phyloP scores from a whole-genome alignment of 2,888 invertebrate genomes.

The Eupithecia subfuscata region DNA sequence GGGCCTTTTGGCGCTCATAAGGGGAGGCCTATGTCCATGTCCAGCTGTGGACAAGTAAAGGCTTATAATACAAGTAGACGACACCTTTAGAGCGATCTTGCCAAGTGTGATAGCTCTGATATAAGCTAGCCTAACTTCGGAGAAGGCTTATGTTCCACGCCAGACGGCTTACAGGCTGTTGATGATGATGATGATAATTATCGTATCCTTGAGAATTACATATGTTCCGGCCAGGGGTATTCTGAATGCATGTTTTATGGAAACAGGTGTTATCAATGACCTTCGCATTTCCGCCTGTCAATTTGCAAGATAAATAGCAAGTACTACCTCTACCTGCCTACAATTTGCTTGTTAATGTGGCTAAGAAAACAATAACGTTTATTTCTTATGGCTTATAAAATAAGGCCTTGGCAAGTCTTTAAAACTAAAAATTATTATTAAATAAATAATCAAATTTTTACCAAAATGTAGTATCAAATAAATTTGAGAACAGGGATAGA shows the following conservation, averaged over 20 bases:
- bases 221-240: constrained; percentile 3
- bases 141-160: background rate
- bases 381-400: background rate
- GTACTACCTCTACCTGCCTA: background rate
- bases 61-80: background rate
- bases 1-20: background rate
- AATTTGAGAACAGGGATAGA: too few species aligned
- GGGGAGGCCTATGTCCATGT: background rate
- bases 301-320: constrained; percentile 13
- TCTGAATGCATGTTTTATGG: background rate
- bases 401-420: background rate
- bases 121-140: background rate
- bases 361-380: background rate
- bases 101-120: background rate
- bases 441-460: too few species aligned
- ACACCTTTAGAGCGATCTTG: background rate
- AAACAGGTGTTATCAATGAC: constrained; percentile 7
- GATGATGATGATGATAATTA: background rate
- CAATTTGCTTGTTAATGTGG: background rate
- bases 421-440: background rate
- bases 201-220: background rate
- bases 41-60: background rate
- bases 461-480: too few species aligned
- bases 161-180: background rate
- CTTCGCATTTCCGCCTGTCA: constrained; percentile 11